Conservation (phyloP, 2,113 vertebrate species). For the Clarias batrachus region DNA sequence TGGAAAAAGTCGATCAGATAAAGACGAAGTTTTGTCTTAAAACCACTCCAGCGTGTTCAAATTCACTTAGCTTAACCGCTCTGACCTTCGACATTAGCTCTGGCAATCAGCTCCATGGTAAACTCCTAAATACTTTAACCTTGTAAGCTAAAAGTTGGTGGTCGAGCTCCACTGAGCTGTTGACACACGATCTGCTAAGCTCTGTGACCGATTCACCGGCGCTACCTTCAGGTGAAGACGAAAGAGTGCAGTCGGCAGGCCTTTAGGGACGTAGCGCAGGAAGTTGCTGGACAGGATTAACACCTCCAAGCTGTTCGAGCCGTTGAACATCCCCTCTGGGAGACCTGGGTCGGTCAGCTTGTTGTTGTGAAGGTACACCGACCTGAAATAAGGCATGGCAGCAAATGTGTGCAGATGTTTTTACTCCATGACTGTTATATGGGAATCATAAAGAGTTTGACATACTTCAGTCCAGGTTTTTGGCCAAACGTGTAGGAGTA, state of each 20-base stretch:
- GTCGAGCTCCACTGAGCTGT: not conserved
- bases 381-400: slow-evolving; percentile 68
- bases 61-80: not conserved
- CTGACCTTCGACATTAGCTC: not conserved
- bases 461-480: slow-evolving; percentile 90
- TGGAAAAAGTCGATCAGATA: too few relatives aligned
- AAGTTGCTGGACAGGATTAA: slow-evolving; percentile 98
- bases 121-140: not conserved
- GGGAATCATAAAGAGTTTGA: not conserved
- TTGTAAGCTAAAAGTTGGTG: not conserved
- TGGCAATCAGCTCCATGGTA: not conserved
- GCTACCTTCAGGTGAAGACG: slow-evolving; percentile 94
- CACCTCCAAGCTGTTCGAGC: slow-evolving; percentile 86
- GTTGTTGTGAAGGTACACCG: slow-evolving; percentile 98
- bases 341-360: slow-evolving; percentile 89
- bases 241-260: slow-evolving; percentile 83
- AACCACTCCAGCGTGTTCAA: too few relatives aligned
- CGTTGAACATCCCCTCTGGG: slow-evolving; percentile 89
- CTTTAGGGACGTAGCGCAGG: slow-evolving; percentile 85
- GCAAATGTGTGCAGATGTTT: not conserved
- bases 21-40: too few relatives aligned
- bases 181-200: not conserved
- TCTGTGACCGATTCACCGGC: not conserved
- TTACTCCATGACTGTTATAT: not conserved
- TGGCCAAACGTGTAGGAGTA: slow-evolving; percentile 93